Evolutionary conservation across 1,140 invertebrate species (phyloP), one percentile per base, ranked within the genome.

Genomic region (Elysia chlorotica): DNA sequence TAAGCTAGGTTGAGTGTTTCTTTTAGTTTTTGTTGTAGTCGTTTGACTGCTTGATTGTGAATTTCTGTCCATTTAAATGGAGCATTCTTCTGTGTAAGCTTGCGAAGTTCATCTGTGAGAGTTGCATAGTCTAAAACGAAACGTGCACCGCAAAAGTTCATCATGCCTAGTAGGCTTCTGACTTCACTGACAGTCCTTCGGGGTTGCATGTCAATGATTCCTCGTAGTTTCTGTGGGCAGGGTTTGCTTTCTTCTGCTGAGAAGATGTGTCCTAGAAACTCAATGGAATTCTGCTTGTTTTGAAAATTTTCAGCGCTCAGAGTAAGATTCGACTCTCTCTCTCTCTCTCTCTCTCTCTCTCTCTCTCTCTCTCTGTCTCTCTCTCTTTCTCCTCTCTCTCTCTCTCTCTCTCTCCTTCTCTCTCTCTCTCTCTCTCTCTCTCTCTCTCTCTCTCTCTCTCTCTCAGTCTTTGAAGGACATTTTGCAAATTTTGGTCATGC

Each of bases 231-330:
- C 28, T 73, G 36, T 19, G 25, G 48, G 23, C 69, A 41, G 36
- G 74, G 72, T 30, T 37, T 36, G 5, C 74, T 75, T 10, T 81
- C 80, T 1, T 68, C 33, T 35, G 37, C 66, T 4, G 33, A 48
- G 41, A 82, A 77, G 14, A 75, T 33, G 17, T 73, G 59, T 35
- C 81, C 82, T 33, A 76, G 71, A 65, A 82, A 82, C n/a, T 66
- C 36, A 14, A 82, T 59, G n/a, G 72, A 53, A 17, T 33, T 21
- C 28, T 74, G 68, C 17, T 65, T 30, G 28, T 17, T 17, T 14
- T 77, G 57, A 30, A 10, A 59, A 17, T 59, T 59, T 59, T 59
- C 56, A 17, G 6, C 6, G 56, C 28, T 59, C 28, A 59, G 28
- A 30, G 56, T 59, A 10, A 59, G 56, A 25, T 59, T 19, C 56